Base-by-base conservation (phyloP, 2,888 invertebrate genomes). In the Dolichopus griseipennis region DNA sequence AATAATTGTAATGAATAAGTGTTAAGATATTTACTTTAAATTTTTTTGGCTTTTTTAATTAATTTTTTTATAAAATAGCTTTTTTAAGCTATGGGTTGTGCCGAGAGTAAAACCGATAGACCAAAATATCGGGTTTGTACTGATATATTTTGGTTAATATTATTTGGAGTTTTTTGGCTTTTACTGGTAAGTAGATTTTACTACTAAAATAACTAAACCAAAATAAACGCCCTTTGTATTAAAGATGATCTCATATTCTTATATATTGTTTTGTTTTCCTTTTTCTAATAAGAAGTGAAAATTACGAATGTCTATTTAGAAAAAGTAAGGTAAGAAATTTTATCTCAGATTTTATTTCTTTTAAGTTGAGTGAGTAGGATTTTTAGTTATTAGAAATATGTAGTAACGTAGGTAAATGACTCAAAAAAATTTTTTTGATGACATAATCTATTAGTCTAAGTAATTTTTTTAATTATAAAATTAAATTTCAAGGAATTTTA, bases 81-180 rank as follows among this genome's bases (percentile, higher is more conserved):
- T 37, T 41, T 37, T 37, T 41, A 21, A 61, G 75, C 72, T 70
- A 89, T 89, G 89, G 88, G 89, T 72, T 89, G 89, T 78, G 83
- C 87, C 66, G 86, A 86, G 78, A 86, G 88, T 76, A 86, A 87
- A 78, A 75, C 73, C 66, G 74, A 74, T 71, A 75, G 77, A 3
- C 85, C 86, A n/a, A 85, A 86, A 79, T 84, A 85, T 80, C 86
- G 92, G 78, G 87, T 88, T 67, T 93, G 93, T 77, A 94, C 93
- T 5, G 93, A 94, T 83, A 85, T 92, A 12, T 84, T 90, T 73
- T 93, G 92, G 91, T 85, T 93, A 63, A 84, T 88, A 76, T 81
- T 91, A 76, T 93, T 90, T 77, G 85, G 92, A 73, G 78, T 88
- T 68, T 93, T 93, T 81, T 92, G 91, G 91, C 87, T 90, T 78